Conservation (phyloP, 92 coral and sea anemone species). For the Phenganax stokvisi region DNA sequence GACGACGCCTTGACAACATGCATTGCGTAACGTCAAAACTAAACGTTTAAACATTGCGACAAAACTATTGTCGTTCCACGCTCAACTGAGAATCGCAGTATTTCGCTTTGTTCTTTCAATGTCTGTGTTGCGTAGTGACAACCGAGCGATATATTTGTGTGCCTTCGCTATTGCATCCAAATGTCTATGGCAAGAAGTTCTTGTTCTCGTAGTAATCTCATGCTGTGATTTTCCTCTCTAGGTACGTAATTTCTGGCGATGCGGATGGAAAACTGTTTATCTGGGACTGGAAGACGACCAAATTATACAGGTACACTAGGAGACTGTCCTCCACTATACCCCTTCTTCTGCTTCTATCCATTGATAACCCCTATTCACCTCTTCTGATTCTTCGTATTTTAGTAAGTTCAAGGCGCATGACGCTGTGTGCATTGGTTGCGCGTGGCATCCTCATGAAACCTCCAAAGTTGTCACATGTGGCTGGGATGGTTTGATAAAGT, state of each 20-base stretch:
- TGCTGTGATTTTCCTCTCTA: slow-evolving; percentile 9
- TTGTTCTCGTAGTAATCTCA: background rate
- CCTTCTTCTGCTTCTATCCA: background rate
- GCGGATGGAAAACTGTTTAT: slow-evolving; percentile 95
- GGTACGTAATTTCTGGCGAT: slow-evolving; percentile 97
- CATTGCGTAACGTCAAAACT: too few species aligned
- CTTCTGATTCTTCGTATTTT: slow-evolving; percentile 11
- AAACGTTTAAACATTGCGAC: too few species aligned
- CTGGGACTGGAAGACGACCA: slow-evolving; percentile 99
- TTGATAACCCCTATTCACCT: background rate
- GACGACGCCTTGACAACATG: too few species aligned
- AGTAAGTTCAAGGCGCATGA: slow-evolving; percentile 99
- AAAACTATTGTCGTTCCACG: too few species aligned
- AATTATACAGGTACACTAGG: slow-evolving; percentile 70
- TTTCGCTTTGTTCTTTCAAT: too few species aligned
- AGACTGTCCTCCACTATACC: background rate
- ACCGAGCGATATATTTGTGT: too few species aligned
- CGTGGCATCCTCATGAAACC: slow-evolving; percentile 99
- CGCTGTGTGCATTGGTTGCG: slow-evolving; percentile 90
- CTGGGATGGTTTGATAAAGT: slow-evolving; percentile 98
- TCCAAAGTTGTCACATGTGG: slow-evolving; percentile 98
- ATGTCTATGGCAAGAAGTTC: too few species aligned
- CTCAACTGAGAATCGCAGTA: too few species aligned
- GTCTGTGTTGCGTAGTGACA: too few species aligned
- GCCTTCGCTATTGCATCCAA: too few species aligned